Evolutionary conservation across 2,888 invertebrate genomes (phyloP).

Genomic region (Eremobia ochroleuca): DNA sequence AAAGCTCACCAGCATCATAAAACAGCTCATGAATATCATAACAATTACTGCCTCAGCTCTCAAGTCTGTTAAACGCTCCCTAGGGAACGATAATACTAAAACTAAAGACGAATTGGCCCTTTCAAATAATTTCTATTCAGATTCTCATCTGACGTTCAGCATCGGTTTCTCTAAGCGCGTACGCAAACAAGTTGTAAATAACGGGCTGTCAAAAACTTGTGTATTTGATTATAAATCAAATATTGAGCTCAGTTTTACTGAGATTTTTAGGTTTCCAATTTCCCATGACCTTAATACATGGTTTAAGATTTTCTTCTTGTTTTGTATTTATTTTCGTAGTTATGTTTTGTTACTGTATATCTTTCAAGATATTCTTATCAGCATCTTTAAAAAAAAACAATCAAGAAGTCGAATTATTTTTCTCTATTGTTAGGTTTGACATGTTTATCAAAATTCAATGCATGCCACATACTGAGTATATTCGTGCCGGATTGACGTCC

Average conservation of each 20-base stretch:
- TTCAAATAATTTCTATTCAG: slow-evolving; percentile 40
- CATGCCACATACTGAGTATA: neutral
- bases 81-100: slow-evolving; percentile 30
- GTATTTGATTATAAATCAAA: slow-evolving; percentile 59
- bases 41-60: slow-evolving; percentile 18
- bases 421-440: slow-evolving; percentile 17
- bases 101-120: slow-evolving; percentile 13
- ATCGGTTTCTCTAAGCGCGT: slow-evolving; percentile 27
- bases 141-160: slow-evolving; percentile 32
- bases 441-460: slow-evolving; percentile 12
- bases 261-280: slow-evolving; percentile 37
- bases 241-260: slow-evolving; percentile 36
- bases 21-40: slow-evolving; percentile 32
- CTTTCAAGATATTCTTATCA: slow-evolving; percentile 9
- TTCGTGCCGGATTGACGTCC: neutral
- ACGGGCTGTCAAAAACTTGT: slow-evolving; percentile 48
- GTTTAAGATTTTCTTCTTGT: slow-evolving; percentile 25
- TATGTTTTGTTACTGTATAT: slow-evolving; percentile 9
- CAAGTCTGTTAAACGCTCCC: slow-evolving; percentile 5
- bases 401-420: slow-evolving; percentile 12
- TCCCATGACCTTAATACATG: slow-evolving; percentile 35
- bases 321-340: slow-evolving; percentile 27
- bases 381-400: neutral
- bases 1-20: slow-evolving; percentile 8
- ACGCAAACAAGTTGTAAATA: slow-evolving; percentile 52